Base-by-base conservation (phyloP, 2,113 vertebrate genomes). In the Maccullochella peelii region DNA sequence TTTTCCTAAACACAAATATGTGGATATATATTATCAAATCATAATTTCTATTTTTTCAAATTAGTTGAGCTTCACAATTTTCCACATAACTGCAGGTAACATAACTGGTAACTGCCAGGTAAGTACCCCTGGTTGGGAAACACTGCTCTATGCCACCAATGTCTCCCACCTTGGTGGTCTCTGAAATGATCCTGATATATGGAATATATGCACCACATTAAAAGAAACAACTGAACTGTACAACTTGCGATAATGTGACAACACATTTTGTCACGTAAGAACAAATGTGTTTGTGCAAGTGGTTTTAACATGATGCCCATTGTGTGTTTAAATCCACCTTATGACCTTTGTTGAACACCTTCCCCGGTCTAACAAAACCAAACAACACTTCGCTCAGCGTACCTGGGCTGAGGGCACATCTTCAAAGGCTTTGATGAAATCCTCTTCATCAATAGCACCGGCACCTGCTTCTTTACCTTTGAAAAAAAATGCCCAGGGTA, bases 361-460 rank as follows among this genome's bases (percentile, higher is more conserved):
- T 55, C 9, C 6, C 6, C 15, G 54, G 1, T 42, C 14, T 27
- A 40, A 40, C 7, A 20, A 33, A 50, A 6, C n/a, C 67, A 38
- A 15, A 21, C 2, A 18, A 18, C 9, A 40, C 0, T 5, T 5
- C 6, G 47, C 21, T 38, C 9, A 21, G n/a, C 47, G 59, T 91
- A 98, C 98, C 96, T 99, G 98, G 59, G 97, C 94, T 0, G 95
- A 82, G 73, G 98, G 98, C 33, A 98, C 98, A 47, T 99, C 98
- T 77, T 99, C 98, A 93, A 98, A 99, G 49, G 97, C 96, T 93
- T 97, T 98, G 74, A 98, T 98, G 83, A 99, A 99, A 82, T 99
- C 98, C 79, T 99, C 98, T 86, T 99, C 98, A 90, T 99, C 98
- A 2, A 99, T 96, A 57, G 97, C 98, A 78, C 98, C 98, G 10